Percentiles rank a stretch among this genome's conserved stretches.
These are phyloP conservation scores for Noctua pronuba DNA, from an alignment of 2,888 invertebrate species.

Conservation along the genomic window DNA sequence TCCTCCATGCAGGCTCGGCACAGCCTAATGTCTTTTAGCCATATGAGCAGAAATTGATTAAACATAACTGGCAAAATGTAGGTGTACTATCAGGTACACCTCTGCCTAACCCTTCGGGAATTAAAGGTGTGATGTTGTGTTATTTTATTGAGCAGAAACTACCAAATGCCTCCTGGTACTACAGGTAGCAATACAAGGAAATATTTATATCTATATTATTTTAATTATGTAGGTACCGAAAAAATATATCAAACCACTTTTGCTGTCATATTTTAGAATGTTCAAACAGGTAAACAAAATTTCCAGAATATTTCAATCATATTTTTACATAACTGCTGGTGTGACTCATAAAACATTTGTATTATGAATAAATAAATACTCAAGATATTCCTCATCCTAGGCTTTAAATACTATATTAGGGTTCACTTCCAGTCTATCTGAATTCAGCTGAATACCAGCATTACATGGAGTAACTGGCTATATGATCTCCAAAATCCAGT, in stretches of 20 bases:
- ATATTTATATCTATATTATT: background rate
- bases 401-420: background rate
- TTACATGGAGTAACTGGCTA: background rate
- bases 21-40: too few relatives aligned
- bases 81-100: too few relatives aligned
- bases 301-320: background rate
- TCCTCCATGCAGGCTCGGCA: too few relatives aligned
- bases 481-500: too few relatives aligned
- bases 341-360: background rate
- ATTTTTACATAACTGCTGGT: background rate
- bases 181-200: background rate
- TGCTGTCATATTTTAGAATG: background rate
- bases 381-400: too few relatives aligned
- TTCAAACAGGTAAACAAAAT: background rate
- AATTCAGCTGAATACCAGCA: background rate
- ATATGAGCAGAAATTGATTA: too few relatives aligned
- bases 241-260: background rate
- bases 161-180: background rate
- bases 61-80: too few relatives aligned
- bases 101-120: too few relatives aligned
- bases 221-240: background rate
- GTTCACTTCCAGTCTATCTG: background rate
- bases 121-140: too few relatives aligned
- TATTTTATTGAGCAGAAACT: background rate
- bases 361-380: background rate